A percentile compares a stretch with the other conserved stretches of the same genome.
These are phyloP conservation scores for Chrosomus eos DNA, from an alignment of 2,797 vertebrate genomes.

Conservation along the genomic window DNA sequence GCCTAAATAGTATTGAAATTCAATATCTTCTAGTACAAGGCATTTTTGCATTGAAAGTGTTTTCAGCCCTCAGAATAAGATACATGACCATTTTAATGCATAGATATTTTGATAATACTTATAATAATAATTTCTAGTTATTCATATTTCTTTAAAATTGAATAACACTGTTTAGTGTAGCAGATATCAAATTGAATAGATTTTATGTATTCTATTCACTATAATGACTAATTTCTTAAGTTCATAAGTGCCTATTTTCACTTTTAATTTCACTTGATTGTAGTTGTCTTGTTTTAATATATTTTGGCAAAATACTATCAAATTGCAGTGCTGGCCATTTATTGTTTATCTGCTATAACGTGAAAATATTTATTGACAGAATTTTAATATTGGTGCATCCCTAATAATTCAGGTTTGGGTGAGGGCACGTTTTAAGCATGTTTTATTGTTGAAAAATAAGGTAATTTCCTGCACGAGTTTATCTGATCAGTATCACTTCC, in stretches of 20 bases:
- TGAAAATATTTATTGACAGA: not conserved
- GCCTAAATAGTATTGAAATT: not conserved
- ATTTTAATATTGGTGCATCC: not conserved
- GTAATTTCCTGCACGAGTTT: not conserved
- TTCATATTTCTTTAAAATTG: too few relatives aligned
- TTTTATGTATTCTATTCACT: not conserved
- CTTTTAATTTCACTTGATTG: not conserved
- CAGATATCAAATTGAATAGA: not conserved
- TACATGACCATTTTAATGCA: not conserved
- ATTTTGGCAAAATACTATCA: not conserved
- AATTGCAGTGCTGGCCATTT: not conserved
- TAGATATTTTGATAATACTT: not conserved
- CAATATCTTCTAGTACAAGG: not conserved
- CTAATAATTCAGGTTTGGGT: not conserved
- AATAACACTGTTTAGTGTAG: too few relatives aligned
- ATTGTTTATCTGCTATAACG: too few relatives aligned
- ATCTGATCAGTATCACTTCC: conserved; percentile 7
- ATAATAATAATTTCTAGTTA: too few relatives aligned
- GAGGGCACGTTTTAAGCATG: not conserved
- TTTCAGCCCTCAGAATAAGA: not conserved
- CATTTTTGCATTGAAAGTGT: not conserved
- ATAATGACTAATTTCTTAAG: not conserved
- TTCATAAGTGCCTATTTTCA: not conserved
- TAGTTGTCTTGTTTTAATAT: too few relatives aligned
- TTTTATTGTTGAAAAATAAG: not conserved